Evolutionary conservation across 2,113 vertebrate genomes (phyloP).

Genomic region (Ophiodon elongatus): DNA sequence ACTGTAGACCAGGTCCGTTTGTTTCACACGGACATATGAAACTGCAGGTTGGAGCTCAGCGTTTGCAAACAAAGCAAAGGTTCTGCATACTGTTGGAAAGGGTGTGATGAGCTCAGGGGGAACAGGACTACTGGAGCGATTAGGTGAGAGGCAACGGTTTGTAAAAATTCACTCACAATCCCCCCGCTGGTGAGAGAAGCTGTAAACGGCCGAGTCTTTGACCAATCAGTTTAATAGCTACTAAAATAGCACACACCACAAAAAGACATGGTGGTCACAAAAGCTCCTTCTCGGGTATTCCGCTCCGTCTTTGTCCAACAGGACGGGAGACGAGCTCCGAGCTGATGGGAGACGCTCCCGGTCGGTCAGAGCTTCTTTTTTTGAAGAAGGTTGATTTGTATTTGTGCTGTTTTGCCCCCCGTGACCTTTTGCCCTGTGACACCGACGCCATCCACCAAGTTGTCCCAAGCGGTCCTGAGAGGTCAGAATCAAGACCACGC

Average conservation of each 20-base stretch:
- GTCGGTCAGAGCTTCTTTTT: background rate
- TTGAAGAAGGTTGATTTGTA: background rate
- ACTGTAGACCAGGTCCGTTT: background rate
- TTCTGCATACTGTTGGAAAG: constrained; percentile 46
- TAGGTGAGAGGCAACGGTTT: background rate
- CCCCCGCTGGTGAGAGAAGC: constrained; percentile 1
- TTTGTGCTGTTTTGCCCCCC: background rate
- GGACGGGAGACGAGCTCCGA: constrained; percentile 9
- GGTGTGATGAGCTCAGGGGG: constrained; percentile 15
- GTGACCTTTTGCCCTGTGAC: constrained; percentile 10
- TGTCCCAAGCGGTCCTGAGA: background rate
- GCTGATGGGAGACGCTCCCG: background rate
- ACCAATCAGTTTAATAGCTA: background rate
- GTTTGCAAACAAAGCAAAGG: constrained; percentile 42
- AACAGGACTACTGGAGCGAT: constrained; percentile 12
- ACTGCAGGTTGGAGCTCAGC: constrained; percentile 12
- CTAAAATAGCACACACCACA: background rate
- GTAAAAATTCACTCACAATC: background rate
- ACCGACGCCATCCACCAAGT: background rate
- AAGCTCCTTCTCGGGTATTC: background rate
- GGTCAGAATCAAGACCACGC: constrained; percentile 32
- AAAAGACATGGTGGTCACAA: background rate
- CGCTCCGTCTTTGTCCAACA: background rate
- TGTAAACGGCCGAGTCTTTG: background rate
- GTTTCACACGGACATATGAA: constrained; percentile 38